Conservation (phyloP, 1,140 invertebrate species). For the Drosophila parvula region DNA sequence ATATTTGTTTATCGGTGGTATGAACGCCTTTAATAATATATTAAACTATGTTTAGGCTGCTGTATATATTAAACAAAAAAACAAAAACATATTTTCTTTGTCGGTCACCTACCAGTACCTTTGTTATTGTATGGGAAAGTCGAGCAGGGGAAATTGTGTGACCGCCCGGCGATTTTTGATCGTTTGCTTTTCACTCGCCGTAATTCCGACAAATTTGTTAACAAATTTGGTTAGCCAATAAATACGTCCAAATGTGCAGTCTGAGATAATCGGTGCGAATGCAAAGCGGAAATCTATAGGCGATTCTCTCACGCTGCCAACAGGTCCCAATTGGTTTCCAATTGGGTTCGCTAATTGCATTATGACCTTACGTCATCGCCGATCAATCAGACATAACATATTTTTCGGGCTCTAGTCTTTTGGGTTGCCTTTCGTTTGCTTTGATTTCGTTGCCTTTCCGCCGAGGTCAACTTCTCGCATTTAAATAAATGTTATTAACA, state of each 20-base stretch:
- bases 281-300: slow-evolving; percentile 38
- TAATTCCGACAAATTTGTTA: slow-evolving; percentile 16
- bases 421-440: slow-evolving; percentile 4
- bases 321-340: slow-evolving; percentile 40
- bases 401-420: slow-evolving; percentile 7
- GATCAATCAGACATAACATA: slow-evolving; percentile 13
- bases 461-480: slow-evolving; percentile 30
- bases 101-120: slow-evolving; percentile 9
- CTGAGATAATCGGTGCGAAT: slow-evolving; percentile 26
- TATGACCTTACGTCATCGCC: slow-evolving; percentile 39
- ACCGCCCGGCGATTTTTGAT: slow-evolving; percentile 43
- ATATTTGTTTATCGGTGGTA: too few relatives aligned
- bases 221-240: slow-evolving; percentile 36
- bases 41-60: too few relatives aligned
- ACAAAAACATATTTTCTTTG: slow-evolving; percentile 1
- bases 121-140: slow-evolving; percentile 37
- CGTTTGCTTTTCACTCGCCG: slow-evolving; percentile 7
- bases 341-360: slow-evolving; percentile 47
- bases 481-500: slow-evolving; percentile 43
- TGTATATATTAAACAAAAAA: slow-evolving; percentile 5
- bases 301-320: slow-evolving; percentile 37
- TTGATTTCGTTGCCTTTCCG: slow-evolving; percentile 14
- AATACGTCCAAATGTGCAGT: slow-evolving; percentile 4
- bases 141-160: slow-evolving; percentile 41
- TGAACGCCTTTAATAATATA: too few relatives aligned